Base-by-base conservation (phyloP, 2,113 vertebrate species). In the Sinocyclocheilus grahami region DNA sequence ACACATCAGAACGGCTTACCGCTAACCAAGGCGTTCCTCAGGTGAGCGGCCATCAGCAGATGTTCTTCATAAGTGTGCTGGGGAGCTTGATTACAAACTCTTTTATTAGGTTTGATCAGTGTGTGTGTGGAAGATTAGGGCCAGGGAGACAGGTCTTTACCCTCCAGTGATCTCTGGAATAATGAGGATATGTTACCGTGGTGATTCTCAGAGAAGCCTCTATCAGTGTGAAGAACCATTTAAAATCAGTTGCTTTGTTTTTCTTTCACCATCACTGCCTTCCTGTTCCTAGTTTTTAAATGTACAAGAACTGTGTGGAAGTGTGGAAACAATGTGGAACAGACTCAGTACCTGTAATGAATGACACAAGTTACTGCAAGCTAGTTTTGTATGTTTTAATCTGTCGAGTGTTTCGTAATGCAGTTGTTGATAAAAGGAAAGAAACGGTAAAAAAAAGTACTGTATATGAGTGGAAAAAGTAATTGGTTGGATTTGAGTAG, bases 21-120 rank as follows among this genome's bases (percentile, higher is more conserved):
- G 3, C 74, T 51, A 51, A 24, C 22, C 37, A 81, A 65, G 55
- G 22, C 14, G 2, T 62, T 67, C 42, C 83, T 81, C 42, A 85
- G 74, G 18, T 75, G 37, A 77, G n/a, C 33, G 11, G 58, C 37
- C 42, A 51, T 53, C 74, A 55, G 60, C 74, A 78, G 76, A 37
- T 30, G 46, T 58, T 75, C 58, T 22, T 81, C 51, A 37, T 69
- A 58, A 67, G 72, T 63, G 72, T 63, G 63, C 46, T n/a, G 72
- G 51, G 42, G 53, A n/a, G 42, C 60, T 22, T 83, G 71, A 83
- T 86, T 86, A 76, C 58, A 77, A 65, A 78, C 58, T 33, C 74
- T 78, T 81, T 82, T 63, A 78, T 86, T 83, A 77, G 60, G 16
- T n/a, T 75, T 86, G 69, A 76, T 76, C 55, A 74, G 72, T 65